Base-by-base conservation (phyloP, 2,113 vertebrate genomes). In the Platichthys flesus region DNA sequence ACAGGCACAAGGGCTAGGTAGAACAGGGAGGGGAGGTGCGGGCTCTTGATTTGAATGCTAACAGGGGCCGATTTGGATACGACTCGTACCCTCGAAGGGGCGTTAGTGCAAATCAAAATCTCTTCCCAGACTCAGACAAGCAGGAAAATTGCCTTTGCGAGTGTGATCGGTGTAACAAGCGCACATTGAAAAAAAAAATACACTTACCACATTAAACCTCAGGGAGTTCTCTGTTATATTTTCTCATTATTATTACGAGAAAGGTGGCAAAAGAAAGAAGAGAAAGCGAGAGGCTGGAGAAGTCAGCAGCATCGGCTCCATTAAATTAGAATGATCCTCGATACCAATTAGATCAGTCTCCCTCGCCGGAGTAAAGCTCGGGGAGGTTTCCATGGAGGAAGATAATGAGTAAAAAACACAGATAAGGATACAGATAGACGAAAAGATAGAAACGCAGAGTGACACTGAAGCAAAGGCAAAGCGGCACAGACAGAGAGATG, bases 111-210 rank as follows among this genome's bases (percentile, higher is more conserved):
- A 90, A 93, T 91, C 91, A 93, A 88, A 78, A 72, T 71, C 73
- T 62, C 67, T 80, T 84, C 88, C 89, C 84, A 81, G 88, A 81
- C 84, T 81, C 84, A 89, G 87, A 93, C 90, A 91, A 91, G 85
- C 71, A 82, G 82, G 81, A 82, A 92, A 93, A 93, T 90, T 92
- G 90, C 85, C 78, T 82, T 66, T 54, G 87, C 35, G 89, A 92
- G 92, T 93, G 92, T 90, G 92, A 91, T 85, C 63, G 42, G 87
- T 66, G 70, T 92, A 88, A 88, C 85, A 90, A 93, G 84, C 28
- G 37, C 49, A 62, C 13, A 26, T 10, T 28, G 60, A 37, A 35
- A 23, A 49, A 49, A 49, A 52, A 61, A 45, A 61, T 4, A 74
- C 8, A 26, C 70, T 58, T 10, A 57, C 31, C 45, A 74, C 56